These are phyloP conservation scores for Siniperca chuatsi DNA, from an alignment of 2,113 vertebrate genomes.

Conservation along the genomic window DNA sequence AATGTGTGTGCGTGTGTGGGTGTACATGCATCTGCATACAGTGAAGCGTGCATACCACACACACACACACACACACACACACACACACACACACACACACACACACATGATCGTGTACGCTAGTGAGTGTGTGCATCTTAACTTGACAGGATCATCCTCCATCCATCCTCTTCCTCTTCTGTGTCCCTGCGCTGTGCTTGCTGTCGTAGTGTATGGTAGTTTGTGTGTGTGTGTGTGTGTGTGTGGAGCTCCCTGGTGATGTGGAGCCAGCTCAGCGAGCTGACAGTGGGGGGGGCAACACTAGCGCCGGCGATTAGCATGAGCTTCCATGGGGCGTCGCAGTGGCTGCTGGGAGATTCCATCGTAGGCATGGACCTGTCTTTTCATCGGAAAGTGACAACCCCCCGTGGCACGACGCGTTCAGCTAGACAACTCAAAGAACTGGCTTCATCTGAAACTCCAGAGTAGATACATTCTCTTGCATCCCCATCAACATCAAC, in stretches of 20 bases:
- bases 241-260: constrained; percentile 75
- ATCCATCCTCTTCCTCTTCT: constrained; percentile 60
- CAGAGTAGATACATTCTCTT: constrained; percentile 36
- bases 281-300: constrained; percentile 72
- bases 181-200: constrained; percentile 58
- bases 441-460: constrained; percentile 61
- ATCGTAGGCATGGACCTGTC: constrained; percentile 74
- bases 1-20: constrained; percentile 50
- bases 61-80: constrained; percentile 27
- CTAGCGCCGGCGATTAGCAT: constrained; percentile 79
- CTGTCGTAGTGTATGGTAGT: constrained; percentile 54
- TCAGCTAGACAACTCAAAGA: constrained; percentile 56
- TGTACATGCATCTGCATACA: constrained; percentile 47
- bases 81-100: constrained; percentile 3
- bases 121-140: constrained; percentile 49
- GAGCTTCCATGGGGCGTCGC: constrained; percentile 80
- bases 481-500: constrained; percentile 8
- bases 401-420: constrained; percentile 73
- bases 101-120: constrained; percentile 6
- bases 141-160: constrained; percentile 71
- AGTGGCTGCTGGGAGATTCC: constrained; percentile 79
- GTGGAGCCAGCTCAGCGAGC: constrained; percentile 78
- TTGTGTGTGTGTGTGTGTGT: constrained; percentile 39
- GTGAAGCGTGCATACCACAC: constrained; percentile 13
- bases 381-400: constrained; percentile 80